Evolutionary conservation across 2,888 invertebrate genomes (phyloP).

Genomic region (Mimumesa dahlbomi): DNA sequence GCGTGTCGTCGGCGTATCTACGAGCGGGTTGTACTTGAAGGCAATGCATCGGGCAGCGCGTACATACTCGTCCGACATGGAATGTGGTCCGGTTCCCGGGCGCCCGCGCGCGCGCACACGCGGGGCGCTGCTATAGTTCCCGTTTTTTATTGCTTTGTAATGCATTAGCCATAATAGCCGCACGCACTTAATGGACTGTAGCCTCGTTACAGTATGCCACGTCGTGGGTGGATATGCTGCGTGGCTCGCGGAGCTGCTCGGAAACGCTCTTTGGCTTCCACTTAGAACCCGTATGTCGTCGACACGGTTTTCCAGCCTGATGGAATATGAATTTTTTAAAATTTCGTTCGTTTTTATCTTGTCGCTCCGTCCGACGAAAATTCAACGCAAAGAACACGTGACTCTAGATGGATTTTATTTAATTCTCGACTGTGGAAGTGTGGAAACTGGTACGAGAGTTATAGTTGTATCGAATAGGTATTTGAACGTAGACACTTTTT

Average conservation of each 20-base stretch:
- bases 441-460: too few relatives aligned
- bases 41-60: slow-evolving; percentile 72
- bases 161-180: slow-evolving; percentile 77
- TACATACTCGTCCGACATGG: slow-evolving; percentile 75
- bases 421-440: too few relatives aligned
- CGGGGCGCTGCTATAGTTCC: slow-evolving; percentile 64
- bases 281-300: slow-evolving; percentile 11
- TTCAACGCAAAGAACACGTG: too few relatives aligned
- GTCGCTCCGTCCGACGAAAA: too few relatives aligned
- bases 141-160: slow-evolving; percentile 74
- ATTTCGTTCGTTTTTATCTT: too few relatives aligned
- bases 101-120: slow-evolving; percentile 56
- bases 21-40: slow-evolving; percentile 59
- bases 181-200: slow-evolving; percentile 76
- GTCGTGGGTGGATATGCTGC: slow-evolving; percentile 75
- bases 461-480: too few relatives aligned
- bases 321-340: too few relatives aligned
- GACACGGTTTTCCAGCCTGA: background rate
- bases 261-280: slow-evolving; percentile 12
- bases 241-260: slow-evolving; percentile 35
- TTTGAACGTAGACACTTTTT: too few relatives aligned
- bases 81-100: slow-evolving; percentile 76
- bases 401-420: too few relatives aligned
- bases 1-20: slow-evolving; percentile 56
- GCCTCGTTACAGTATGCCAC: slow-evolving; percentile 74